Percentiles rank a stretch among this genome's conserved stretches.
Conservation (phyloP, 2,797 vertebrate genomes). For the Selene dorsalis region DNA sequence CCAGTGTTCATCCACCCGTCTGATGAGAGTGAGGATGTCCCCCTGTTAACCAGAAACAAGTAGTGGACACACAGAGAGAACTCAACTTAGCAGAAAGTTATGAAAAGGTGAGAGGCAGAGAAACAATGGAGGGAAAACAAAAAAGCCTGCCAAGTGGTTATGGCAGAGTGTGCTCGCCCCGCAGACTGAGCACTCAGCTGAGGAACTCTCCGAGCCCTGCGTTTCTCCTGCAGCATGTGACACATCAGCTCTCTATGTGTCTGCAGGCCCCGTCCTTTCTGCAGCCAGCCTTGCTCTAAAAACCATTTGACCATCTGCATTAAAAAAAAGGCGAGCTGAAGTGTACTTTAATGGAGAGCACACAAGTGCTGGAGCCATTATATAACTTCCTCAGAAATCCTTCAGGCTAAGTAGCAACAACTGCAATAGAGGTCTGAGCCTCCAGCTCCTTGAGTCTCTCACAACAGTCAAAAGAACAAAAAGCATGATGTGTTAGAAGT, state of each 20-base stretch:
- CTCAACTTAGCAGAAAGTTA: constrained; percentile 15
- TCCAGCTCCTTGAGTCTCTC: constrained; percentile 47
- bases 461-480: constrained; percentile 47
- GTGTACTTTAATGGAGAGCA: constrained; percentile 79
- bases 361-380: constrained; percentile 74
- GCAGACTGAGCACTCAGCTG: constrained; percentile 65
- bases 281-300: constrained; percentile 62
- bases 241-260: constrained; percentile 70
- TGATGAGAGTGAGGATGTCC: constrained; percentile 82
- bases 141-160: constrained; percentile 46
- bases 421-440: constrained; percentile 54
- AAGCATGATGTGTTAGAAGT: constrained; percentile 24
- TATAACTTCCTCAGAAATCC: constrained; percentile 76
- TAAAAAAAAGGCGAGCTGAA: constrained; percentile 51
- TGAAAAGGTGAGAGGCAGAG: constrained; percentile 29
- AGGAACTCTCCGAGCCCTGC: constrained; percentile 45
- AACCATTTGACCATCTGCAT: constrained; percentile 78
- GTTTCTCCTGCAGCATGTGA: constrained; percentile 63
- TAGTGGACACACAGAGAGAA: constrained; percentile 32
- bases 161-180: constrained; percentile 47
- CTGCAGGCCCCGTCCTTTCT: constrained; percentile 73
- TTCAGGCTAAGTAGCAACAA: constrained; percentile 66
- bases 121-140: not conserved
- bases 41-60: constrained; percentile 74
- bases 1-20: constrained; percentile 88